Percentiles rank a stretch among this genome's conserved stretches.
phyloP scores from a whole-genome alignment of 2,797 vertebrate species.

The Sebastes oblongus region DNA sequence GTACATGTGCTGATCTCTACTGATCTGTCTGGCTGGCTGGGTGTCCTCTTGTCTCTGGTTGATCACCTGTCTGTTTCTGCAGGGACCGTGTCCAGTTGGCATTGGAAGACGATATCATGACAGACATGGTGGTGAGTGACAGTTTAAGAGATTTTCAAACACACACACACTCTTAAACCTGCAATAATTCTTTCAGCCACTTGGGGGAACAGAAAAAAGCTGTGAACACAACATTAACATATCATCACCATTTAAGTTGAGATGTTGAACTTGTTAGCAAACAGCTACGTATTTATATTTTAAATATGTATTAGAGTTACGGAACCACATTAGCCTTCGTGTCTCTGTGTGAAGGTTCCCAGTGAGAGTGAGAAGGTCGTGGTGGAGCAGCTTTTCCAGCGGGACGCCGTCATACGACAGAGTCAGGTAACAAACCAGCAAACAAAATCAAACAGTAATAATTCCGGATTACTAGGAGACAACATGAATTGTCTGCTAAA shows the following conservation, averaged over 20 bases:
- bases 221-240: background rate
- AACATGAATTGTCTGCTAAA: background rate
- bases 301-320: too few species aligned
- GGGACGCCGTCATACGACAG: slow-evolving; percentile 91
- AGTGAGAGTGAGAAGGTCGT: slow-evolving; percentile 91
- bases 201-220: background rate
- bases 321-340: too few species aligned
- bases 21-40: background rate
- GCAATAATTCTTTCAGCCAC: accelerated
- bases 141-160: background rate
- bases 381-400: slow-evolving; percentile 93
- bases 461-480: background rate
- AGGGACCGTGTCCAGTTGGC: slow-evolving; percentile 94
- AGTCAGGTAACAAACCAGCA: slow-evolving; percentile 86
- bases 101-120: slow-evolving; percentile 91
- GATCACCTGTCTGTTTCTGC: slow-evolving; percentile 38
- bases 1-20: too few species aligned
- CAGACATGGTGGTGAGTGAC: slow-evolving; percentile 89
- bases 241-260: background rate
- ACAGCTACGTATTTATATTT: background rate
- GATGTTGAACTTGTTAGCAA: background rate
- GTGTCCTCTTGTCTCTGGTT: background rate
- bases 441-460: too few species aligned
- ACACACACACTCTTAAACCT: background rate
- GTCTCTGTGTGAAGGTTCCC: slow-evolving; percentile 69